Evolutionary conservation across 2,888 invertebrate genomes (phyloP), one percentile per base, ranked within the genome.

Genomic region (Chrysina gloriosa): DNA sequence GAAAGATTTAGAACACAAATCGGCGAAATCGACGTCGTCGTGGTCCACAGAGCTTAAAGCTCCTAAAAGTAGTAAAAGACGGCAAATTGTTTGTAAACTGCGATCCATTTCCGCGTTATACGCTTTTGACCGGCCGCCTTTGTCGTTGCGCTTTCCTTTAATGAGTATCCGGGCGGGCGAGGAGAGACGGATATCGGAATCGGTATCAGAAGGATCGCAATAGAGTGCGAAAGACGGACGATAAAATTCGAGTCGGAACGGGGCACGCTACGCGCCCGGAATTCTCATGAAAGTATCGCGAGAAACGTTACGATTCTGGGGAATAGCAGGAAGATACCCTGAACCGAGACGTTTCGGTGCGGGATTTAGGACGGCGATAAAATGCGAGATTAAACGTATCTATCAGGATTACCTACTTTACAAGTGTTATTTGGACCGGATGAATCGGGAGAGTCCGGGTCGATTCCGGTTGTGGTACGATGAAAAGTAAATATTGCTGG

Each of bases 381-480:
- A 56, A 56, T 29, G 25, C 23, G n/a, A 56, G 56, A 56, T 56
- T 56, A 56, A 56, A 56, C 39, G 36, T 56, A 56, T 56, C 39
- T 23, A 56, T 56, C 56, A 56, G 23, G 36, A 39, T 27, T 50
- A 39, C n/a, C 21, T 16, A n/a, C 27, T 56, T 56, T 56, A 23
- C 56, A 56, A 36, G 21, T 56, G 56, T 39, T 56, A 42, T 42
- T 14, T 14, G 9, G 36, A n/a, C 11, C 11, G 5, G 2, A 11
- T 36, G 9, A 14, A 36, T 14, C 34, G n/a, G n/a, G n/a, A n/a
- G n/a, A n/a, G n/a, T n/a, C n/a, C n/a, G n/a, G n/a, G n/a, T n/a
- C n/a, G n/a, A n/a, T n/a, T n/a, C n/a, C n/a, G n/a, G n/a, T n/a
- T n/a, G n/a, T n/a, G n/a, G n/a, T n/a, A n/a, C n/a, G n/a, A n/a